A percentile compares a stretch with the other conserved stretches of the same genome.
Conservation (phyloP, 2,113 vertebrate species). For the Lonchura striata region DNA sequence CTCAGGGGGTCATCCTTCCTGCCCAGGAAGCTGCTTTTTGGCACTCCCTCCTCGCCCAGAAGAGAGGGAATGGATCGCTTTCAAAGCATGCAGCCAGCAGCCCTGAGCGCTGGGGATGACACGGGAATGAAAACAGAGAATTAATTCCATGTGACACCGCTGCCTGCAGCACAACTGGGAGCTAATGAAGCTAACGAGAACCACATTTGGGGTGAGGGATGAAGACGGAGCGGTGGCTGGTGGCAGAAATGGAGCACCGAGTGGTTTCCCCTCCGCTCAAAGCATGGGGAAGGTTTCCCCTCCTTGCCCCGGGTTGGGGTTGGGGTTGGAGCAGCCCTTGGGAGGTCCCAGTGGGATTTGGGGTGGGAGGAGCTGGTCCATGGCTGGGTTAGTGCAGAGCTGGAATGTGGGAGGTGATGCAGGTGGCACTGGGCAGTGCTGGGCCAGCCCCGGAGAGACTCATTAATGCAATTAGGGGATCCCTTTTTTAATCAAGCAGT, state of each 20-base stretch:
- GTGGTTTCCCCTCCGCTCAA: rapidly evolving
- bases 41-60: slow-evolving; percentile 32
- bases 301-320: background rate
- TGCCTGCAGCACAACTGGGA: slow-evolving; percentile 35
- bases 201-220: background rate
- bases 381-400: background rate
- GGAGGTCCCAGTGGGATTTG: rapidly evolving
- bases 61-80: slow-evolving; percentile 35
- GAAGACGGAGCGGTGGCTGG: background rate
- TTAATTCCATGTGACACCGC: slow-evolving; percentile 60
- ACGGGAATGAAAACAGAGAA: slow-evolving; percentile 53
- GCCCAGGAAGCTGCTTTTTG: slow-evolving; percentile 64
- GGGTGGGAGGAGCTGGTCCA: rapidly evolving
- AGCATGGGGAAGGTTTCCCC: background rate
- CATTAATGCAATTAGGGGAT: background rate
- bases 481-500: background rate
- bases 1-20: slow-evolving; percentile 75
- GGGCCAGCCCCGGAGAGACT: rapidly evolving
- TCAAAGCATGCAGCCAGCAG: slow-evolving; percentile 57
- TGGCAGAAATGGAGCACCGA: slow-evolving; percentile 18
- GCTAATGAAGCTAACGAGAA: slow-evolving; percentile 47
- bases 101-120: slow-evolving; percentile 25
- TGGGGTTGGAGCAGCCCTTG: background rate
- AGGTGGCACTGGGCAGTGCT: background rate
- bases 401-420: background rate